Conservation (phyloP, 2,888 invertebrate species). For the Blastobasis lacticolella region DNA sequence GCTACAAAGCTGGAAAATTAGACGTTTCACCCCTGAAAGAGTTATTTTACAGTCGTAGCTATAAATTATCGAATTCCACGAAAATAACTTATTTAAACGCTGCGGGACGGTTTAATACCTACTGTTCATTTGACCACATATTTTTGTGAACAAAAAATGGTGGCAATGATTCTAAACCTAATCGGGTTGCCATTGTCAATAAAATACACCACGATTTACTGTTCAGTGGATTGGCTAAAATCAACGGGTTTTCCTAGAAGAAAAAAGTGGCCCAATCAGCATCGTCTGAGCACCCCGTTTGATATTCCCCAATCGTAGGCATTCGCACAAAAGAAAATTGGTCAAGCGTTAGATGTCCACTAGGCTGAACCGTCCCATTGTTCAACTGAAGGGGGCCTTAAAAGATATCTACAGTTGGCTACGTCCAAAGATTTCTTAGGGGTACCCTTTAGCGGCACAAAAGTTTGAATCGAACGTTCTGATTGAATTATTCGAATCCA, state of each 20-base stretch:
- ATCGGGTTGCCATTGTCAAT: not conserved
- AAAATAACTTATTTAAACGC: no score
- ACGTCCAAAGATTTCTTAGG: conserved; percentile 37
- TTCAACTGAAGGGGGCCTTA: conserved; percentile 58
- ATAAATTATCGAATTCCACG: conserved; percentile 34
- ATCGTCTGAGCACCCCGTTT: conserved; percentile 48
- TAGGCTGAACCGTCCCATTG: conserved; percentile 60
- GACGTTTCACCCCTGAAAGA: conserved; percentile 11
- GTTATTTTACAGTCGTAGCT: conserved; percentile 38
- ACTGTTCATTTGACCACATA: no score
- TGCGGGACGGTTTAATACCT: no score
- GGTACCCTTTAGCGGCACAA: conserved; percentile 32
- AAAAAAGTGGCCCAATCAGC: conserved; percentile 60
- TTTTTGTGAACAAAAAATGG: no score
- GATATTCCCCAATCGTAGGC: conserved; percentile 63
- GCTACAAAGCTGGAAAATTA: conserved; percentile 33
- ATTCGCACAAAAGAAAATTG: conserved; percentile 69
- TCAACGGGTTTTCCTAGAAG: conserved; percentile 44
- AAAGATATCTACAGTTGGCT: conserved; percentile 53
- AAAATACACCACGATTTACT: conserved; percentile 15
- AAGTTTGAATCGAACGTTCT: conserved; percentile 36
- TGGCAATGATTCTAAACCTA: no score
- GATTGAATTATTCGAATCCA: conserved; percentile 38
- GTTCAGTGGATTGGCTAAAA: conserved; percentile 54
- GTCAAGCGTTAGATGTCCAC: conserved; percentile 70